Conservation (phyloP, 2,797 vertebrate species). For the Scolopax rusticola region DNA sequence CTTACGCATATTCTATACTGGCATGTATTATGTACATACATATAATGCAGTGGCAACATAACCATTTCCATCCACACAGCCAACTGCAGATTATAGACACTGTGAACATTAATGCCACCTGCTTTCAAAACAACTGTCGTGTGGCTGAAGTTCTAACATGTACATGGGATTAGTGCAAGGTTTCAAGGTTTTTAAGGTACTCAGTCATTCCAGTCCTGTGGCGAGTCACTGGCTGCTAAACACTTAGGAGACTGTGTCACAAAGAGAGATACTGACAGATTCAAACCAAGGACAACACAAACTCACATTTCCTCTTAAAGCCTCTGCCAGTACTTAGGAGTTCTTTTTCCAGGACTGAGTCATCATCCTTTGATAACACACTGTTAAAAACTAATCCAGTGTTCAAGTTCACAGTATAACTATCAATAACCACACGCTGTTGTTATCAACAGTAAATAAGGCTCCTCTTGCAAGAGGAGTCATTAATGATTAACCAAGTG, state of each 20-base stretch:
- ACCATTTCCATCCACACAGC: not conserved
- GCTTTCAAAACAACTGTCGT: not conserved
- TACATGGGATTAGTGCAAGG: not conserved
- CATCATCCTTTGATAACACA: not conserved
- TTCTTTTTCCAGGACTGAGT: not conserved
- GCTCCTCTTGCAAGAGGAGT: not conserved
- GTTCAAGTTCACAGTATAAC: not conserved
- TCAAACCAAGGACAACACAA: not conserved
- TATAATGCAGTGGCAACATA: not conserved
- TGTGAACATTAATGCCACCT: not conserved
- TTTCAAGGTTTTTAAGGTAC: not conserved
- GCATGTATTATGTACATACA: not conserved
- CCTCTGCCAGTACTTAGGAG: not conserved
- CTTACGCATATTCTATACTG: not conserved
- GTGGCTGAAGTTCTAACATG: not conserved
- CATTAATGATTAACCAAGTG: conserved; percentile 13
- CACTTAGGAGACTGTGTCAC: not conserved
- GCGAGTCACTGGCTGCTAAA: not conserved
- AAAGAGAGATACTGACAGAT: not conserved
- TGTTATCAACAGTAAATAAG: not conserved
- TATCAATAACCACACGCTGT: not conserved
- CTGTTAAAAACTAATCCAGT: not conserved
- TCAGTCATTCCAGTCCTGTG: not conserved
- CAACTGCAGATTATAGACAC: not conserved
- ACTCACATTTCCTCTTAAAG: not conserved